A percentile compares a stretch with the other conserved stretches of the same genome.
Conservation (phyloP, 2,113 vertebrate species). For the Pseudolaguvia tuberculata region DNA sequence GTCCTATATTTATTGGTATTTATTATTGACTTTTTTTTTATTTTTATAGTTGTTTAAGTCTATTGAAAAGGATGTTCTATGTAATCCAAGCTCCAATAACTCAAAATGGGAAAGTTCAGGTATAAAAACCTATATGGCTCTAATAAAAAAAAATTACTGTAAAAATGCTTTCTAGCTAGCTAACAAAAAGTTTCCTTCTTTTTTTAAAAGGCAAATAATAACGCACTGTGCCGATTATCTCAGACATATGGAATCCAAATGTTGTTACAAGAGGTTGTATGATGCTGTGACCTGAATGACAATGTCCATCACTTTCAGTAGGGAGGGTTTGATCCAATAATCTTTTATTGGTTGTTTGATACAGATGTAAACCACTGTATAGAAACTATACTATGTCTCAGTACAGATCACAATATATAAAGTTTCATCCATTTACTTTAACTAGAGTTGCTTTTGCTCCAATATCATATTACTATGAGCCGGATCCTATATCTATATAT, state of each 20-base stretch:
- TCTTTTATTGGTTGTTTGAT: not conserved
- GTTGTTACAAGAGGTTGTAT: no score
- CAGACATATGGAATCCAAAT: not conserved
- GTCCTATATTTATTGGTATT: not conserved
- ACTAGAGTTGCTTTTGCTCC: not conserved
- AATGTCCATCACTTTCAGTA: not conserved
- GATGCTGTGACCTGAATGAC: not conserved
- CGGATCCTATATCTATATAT: not conserved
- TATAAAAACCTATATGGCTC: not conserved
- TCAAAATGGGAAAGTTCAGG: constrained; percentile 11
- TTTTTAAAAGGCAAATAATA: not conserved
- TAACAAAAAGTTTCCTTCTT: no score
- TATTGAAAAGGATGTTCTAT: not conserved
- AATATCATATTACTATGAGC: not conserved
- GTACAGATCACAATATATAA: not conserved
- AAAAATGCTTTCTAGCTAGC: constrained; percentile 1
- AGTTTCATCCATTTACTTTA: not conserved
- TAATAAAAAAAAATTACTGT: constrained; percentile 6
- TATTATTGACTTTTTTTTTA: not conserved
- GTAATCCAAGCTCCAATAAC: not conserved
- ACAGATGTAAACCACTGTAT: not conserved
- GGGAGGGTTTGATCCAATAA: not conserved
- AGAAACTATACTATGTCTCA: not conserved
- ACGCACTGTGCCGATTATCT: not conserved
- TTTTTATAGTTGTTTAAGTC: not conserved